Conservation (phyloP, 2,888 invertebrate species). For the Marasmarcha lunaedactyla region DNA sequence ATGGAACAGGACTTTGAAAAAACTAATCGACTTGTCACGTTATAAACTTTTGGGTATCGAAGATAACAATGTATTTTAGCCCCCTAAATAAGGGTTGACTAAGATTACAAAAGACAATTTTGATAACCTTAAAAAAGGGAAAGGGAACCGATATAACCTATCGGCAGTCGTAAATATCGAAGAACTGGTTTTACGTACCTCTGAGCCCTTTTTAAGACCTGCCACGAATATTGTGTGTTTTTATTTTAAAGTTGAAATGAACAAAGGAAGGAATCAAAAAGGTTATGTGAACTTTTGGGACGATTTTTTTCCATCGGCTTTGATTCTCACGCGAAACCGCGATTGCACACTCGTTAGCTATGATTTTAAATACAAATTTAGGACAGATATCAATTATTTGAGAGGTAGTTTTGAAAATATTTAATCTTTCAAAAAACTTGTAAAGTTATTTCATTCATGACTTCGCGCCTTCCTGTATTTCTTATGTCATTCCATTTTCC, state of each 20-base stretch:
- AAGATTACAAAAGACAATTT: slow-evolving; percentile 1
- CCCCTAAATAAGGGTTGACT: neutral
- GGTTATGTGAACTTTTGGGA: slow-evolving; percentile 18
- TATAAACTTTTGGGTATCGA: slow-evolving; percentile 1
- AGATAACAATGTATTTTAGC: slow-evolving; percentile 9
- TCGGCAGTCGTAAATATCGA: slow-evolving; percentile 29
- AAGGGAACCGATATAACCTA: slow-evolving; percentile 25
- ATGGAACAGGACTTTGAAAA: neutral
- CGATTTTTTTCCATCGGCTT: neutral
- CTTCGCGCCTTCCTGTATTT: too few species aligned
- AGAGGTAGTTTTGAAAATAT: too few species aligned
- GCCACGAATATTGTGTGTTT: slow-evolving; percentile 21
- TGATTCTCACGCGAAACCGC: neutral
- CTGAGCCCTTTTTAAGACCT: slow-evolving; percentile 22
- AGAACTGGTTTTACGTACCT: slow-evolving; percentile 38
- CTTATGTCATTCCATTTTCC: too few species aligned
- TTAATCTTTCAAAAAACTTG: too few species aligned
- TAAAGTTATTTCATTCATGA: too few species aligned
- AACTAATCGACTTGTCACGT: slow-evolving; percentile 2
- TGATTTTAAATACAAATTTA: too few species aligned
- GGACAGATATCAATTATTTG: too few species aligned
- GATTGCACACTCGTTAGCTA: too few species aligned
- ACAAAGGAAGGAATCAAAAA: slow-evolving; percentile 19
- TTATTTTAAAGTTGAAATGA: slow-evolving; percentile 15
- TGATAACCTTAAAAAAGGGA: slow-evolving; percentile 2